phyloP scores from a whole-genome alignment of 2,113 vertebrate genomes.

The Scatophagus argus region DNA sequence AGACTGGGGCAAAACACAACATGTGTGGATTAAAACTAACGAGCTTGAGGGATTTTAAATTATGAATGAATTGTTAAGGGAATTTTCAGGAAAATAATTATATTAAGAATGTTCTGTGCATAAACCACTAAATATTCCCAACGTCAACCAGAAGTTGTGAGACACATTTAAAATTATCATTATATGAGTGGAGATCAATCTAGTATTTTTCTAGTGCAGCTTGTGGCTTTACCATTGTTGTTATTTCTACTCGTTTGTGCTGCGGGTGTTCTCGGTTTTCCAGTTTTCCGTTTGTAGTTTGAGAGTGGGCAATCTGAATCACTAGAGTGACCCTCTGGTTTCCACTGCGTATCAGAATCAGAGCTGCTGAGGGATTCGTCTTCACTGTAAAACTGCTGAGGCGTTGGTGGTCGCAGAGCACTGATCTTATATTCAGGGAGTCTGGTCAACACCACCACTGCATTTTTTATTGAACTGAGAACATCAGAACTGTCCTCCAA shows the following conservation, averaged over 20 bases:
- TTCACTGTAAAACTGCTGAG: slow-evolving; percentile 67
- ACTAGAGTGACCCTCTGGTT: slow-evolving; percentile 53
- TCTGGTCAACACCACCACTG: slow-evolving; percentile 69
- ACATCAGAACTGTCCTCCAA: slow-evolving; percentile 9
- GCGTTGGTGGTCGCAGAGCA: slow-evolving; percentile 53
- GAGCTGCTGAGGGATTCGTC: slow-evolving; percentile 61
- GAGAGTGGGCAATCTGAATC: slow-evolving; percentile 42
- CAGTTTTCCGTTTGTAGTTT: slow-evolving; percentile 21
- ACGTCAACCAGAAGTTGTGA: background rate
- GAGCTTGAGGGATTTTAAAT: background rate
- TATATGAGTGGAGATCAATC: background rate
- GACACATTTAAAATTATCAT: background rate
- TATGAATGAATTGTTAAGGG: background rate
- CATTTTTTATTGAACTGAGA: slow-evolving; percentile 26
- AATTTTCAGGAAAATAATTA: background rate
- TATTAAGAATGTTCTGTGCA: background rate
- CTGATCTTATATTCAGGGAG: slow-evolving; percentile 65
- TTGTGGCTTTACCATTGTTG: slow-evolving; percentile 37
- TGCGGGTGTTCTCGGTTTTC: background rate
- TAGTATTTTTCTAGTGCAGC: background rate
- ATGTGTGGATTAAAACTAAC: background rate
- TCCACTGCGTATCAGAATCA: slow-evolving; percentile 56
- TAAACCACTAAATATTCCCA: background rate
- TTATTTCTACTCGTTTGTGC: background rate
- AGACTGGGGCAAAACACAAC: background rate